Evolutionary conservation across 2,888 invertebrate genomes (phyloP).

Genomic region (Cantharis flavilabris): DNA sequence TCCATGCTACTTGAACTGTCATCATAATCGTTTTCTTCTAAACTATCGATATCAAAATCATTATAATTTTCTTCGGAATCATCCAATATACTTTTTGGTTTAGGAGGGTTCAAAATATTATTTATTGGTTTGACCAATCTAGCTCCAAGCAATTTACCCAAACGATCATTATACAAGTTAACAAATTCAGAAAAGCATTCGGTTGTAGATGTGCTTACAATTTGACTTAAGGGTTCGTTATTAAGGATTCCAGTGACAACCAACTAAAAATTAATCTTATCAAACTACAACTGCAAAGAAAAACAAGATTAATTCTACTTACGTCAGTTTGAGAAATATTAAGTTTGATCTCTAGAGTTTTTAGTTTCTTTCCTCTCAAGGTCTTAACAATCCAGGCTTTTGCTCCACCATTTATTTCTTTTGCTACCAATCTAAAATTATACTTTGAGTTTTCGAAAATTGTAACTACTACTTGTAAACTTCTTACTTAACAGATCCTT

Average conservation of each 20-base stretch:
- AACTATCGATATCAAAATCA: background rate
- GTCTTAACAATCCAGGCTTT: background rate
- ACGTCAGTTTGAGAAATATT: background rate
- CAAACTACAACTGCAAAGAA: background rate
- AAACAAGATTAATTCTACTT: background rate
- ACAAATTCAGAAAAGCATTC: conserved; percentile 17
- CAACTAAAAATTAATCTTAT: conserved; percentile 1
- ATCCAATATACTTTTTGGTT: background rate
- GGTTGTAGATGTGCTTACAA: conserved; percentile 8
- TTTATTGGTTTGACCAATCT: background rate
- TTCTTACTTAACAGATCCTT: conserved; percentile 12
- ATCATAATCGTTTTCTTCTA: background rate
- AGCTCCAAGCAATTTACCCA: background rate
- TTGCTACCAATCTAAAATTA: background rate
- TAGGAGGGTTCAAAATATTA: background rate
- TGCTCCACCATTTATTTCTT: background rate
- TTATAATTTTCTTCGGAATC: background rate
- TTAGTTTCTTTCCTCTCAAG: background rate
- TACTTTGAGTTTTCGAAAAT: background rate
- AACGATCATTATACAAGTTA: background rate
- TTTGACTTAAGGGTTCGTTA: conserved; percentile 16
- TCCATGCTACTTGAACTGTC: background rate
- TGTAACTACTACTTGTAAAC: background rate
- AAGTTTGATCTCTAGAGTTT: background rate
- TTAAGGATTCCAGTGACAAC: conserved; percentile 7